Base-by-base conservation (phyloP, 2,888 invertebrate species). In the Galeruca laticollis region DNA sequence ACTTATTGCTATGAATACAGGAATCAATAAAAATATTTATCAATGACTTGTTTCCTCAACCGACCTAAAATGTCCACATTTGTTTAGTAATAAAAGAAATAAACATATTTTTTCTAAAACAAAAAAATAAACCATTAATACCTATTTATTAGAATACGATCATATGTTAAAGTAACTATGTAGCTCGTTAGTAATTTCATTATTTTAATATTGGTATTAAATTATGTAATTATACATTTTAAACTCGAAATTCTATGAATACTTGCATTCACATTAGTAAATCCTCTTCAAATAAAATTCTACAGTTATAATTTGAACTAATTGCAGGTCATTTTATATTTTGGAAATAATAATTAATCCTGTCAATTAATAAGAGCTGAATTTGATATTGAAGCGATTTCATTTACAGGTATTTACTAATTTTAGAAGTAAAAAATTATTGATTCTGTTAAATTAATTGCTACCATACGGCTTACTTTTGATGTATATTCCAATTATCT, bases 281-380 rank as follows among this genome's bases (percentile, higher is more conserved):
- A 51, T 51, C 51, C 51, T 20, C 51, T 51, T 13, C 20, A 51
- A 15, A 18, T 51, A 20, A 51, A 9, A 51, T 51, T 51, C 21
- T 13, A 51, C 13, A 11, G 21, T 51, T 51, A 21, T 51, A 20
- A 51, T 20, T 51, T 51, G 3, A 11, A 51, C 21, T 51, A 51
- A 51, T 51, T 51, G 21, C 11, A 51, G 2, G 10, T 3, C 51
- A 21, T 51, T 51, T 21, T 51, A 20, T 51, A 21, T 51, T 18
- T 51, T 51, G 51, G 51, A 11, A 51, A 51, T 21, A 51, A 26
- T 26, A 26, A 26, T 26, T 51, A 51, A 51, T 51, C 21, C 51
- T 13, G 21, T 51, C 51, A 51, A 20, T 51, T 18, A 51, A 21
- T 51, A 21, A 21, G 51, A 51, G 20, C 3, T 18, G 51, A 21